Conservation (phyloP, 2,797 vertebrate species). For the Distichodus sexfasciatus region DNA sequence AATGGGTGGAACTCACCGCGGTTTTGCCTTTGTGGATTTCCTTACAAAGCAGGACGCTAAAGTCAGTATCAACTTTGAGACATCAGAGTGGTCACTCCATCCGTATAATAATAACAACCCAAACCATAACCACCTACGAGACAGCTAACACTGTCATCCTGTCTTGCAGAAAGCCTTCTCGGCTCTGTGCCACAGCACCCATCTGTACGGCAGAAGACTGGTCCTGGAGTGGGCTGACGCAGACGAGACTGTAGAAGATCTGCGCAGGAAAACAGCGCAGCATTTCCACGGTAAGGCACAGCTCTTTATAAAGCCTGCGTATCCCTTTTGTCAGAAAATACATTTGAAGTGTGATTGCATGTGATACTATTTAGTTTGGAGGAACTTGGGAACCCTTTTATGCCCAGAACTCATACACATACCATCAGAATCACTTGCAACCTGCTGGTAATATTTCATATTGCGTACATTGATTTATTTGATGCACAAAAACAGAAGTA, state of each 20-base stretch:
- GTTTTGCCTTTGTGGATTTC: slow-evolving; percentile 96
- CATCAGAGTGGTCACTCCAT: slow-evolving; percentile 1
- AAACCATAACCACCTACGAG: neutral
- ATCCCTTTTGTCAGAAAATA: neutral
- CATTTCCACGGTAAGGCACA: slow-evolving; percentile 89
- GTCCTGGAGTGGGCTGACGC: slow-evolving; percentile 95
- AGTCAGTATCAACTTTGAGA: slow-evolving; percentile 82
- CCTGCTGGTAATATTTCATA: too few species aligned
- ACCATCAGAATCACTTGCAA: too few species aligned
- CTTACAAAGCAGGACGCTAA: slow-evolving; percentile 96
- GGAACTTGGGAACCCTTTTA: too few species aligned
- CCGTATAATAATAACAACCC: slow-evolving; percentile 11
- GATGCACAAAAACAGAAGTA: too few species aligned
- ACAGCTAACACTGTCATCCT: neutral
- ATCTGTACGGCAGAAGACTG: slow-evolving; percentile 92
- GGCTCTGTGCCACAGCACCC: slow-evolving; percentile 95
- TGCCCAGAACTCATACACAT: too few species aligned
- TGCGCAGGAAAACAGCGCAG: slow-evolving; percentile 87
- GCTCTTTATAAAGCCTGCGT: too few species aligned
- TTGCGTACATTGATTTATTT: too few species aligned
- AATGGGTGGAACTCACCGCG: slow-evolving; percentile 84
- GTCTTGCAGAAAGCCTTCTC: slow-evolving; percentile 85
- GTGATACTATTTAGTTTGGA: neutral
- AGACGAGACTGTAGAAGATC: slow-evolving; percentile 83
- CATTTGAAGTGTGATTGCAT: neutral